Base-by-base conservation (phyloP, 2,888 invertebrate species). In the Polia nebulosa region DNA sequence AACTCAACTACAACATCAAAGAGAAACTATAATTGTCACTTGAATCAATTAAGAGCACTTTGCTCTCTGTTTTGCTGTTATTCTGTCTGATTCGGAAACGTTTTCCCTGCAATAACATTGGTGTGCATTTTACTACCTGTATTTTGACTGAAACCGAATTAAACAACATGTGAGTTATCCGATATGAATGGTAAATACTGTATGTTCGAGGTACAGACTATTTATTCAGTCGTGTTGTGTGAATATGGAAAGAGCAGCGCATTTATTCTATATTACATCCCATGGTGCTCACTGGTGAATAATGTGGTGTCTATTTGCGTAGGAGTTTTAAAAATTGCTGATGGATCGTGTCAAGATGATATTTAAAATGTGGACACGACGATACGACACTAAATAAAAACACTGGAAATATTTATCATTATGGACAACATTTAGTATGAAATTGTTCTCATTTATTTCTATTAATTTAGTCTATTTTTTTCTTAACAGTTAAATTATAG, bases 21-120 rank as follows among this genome's bases (percentile, higher is more conserved):
- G 58, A 61, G 68, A 57, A 25, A 45, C 36, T 73, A 76, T 80
- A 83, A 84, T 83, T 84, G 83, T 76, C 82, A 82, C 81, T 86
- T 87, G 79, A 85, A 86, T 82, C 83, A 88, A 85, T 83, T 78
- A 84, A 83, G 77, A 76, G 76, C 73, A 71, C 74, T 73, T 68
- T 45, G 52, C 72, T 76, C 71, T 80, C 77, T 56, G 71, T 64
- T 44, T 55, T 58, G 13, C 44, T 63, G 39, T 62, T 56, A 56
- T 70, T 75, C 2, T 32, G 22, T 61, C 41, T 49, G 65, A 53
- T 53, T 59, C 49, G 15, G n/a, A 57, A 66, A 58, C 25, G 41
- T 41, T 59, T 52, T 62, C 47, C 68, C 44, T 58, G 63, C 36
- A 64, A 78, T 56, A 78, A 62, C 61, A 51, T 56, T 51, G 20